A percentile compares a stretch with the other conserved stretches of the same genome.
Evolutionary conservation across 2,888 invertebrate species (phyloP).

Genomic region (Drosophila recens): DNA sequence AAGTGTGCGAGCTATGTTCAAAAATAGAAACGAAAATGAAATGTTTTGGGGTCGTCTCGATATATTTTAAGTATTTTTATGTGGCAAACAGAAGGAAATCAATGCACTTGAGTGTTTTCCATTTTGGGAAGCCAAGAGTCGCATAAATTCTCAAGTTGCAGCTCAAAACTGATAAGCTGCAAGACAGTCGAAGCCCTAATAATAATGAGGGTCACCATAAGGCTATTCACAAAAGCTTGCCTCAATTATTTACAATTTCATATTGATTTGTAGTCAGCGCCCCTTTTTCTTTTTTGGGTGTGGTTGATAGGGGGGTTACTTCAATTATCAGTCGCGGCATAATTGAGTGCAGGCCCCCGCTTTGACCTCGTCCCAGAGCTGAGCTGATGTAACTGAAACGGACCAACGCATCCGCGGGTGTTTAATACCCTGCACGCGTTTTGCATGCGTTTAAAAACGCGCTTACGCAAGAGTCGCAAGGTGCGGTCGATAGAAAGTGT

Average conservation of each 20-base stretch:
- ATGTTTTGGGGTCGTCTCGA: constrained; percentile 38
- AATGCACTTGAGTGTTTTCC: constrained; percentile 69
- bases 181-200: constrained; percentile 35
- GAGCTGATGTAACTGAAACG: constrained; percentile 41
- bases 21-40: constrained; percentile 53
- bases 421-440: constrained; percentile 66
- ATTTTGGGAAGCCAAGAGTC: constrained; percentile 22
- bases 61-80: constrained; percentile 36
- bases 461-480: constrained; percentile 62
- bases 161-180: constrained; percentile 55
- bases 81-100: constrained; percentile 39
- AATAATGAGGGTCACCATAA: constrained; percentile 70
- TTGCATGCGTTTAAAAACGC: constrained; percentile 72
- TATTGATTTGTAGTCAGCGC: constrained; percentile 64
- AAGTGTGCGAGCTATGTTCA: constrained; percentile 42
- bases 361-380: constrained; percentile 60
- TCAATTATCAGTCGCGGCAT: constrained; percentile 60
- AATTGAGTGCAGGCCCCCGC: constrained; percentile 47
- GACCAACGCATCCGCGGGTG: constrained; percentile 27
- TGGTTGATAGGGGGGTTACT: not conserved
- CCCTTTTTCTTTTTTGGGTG: not conserved
- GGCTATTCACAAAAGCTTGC: constrained; percentile 13
- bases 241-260: constrained; percentile 73
- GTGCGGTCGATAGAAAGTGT: constrained; percentile 73
- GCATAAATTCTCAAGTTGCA: constrained; percentile 50